Conservation (phyloP, 2,113 vertebrate species). For the Tupaia chinensis region DNA sequence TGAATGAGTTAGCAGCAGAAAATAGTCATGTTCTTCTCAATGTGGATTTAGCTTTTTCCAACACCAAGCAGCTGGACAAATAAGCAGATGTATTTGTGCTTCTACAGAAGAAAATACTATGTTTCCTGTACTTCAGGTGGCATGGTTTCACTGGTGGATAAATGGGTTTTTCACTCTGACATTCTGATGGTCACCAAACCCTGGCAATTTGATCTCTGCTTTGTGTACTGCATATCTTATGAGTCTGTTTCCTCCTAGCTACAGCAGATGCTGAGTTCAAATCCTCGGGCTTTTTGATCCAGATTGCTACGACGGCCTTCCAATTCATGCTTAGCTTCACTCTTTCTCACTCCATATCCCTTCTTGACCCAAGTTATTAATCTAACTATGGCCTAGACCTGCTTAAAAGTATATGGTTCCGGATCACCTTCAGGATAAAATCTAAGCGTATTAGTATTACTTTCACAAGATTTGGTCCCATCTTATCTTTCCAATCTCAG, state of each 20-base stretch:
- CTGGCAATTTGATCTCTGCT: neutral
- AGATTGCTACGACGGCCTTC: neutral
- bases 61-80: constrained; percentile 57
- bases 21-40: constrained; percentile 27
- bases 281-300: neutral
- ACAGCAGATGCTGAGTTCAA: neutral
- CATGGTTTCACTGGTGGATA: neutral
- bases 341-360: neutral
- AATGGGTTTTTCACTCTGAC: neutral
- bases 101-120: neutral
- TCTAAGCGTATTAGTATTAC: neutral
- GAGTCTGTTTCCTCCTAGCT: neutral
- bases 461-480: neutral
- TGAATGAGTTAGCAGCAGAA: constrained; percentile 71
- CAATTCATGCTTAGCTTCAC: neutral
- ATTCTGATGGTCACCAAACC: neutral
- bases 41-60: constrained; percentile 55
- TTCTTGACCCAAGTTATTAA: neutral
- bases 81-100: constrained; percentile 23
- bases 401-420: neutral
- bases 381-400: neutral
- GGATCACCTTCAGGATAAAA: neutral
- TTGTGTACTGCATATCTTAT: neutral
- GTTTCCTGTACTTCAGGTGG: neutral
- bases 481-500: neutral